Base-by-base conservation (phyloP, 1,140 invertebrate species). In the Brachionus calyciflorus region DNA sequence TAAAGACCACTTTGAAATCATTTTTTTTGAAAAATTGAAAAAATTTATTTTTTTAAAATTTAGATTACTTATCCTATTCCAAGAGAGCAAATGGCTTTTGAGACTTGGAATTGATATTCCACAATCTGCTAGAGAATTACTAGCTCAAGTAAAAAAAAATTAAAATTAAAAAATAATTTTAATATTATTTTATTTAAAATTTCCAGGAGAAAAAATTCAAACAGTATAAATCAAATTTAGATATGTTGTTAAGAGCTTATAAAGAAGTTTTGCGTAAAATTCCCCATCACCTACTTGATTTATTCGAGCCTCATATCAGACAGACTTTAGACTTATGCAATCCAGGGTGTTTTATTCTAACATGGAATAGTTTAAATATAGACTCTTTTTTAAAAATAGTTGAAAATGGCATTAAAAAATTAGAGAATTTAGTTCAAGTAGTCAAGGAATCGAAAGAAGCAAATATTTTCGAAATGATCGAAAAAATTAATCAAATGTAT, bases 291-390 rank as follows among this genome's bases (percentile, higher is more conserved):
- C n/a, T 76, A 7, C 49, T 78, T 55, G 79, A 80, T 6, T 78
- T 85, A 68, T 85, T 84, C 55, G 77, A 78, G 4, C 78, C 81
- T 14, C 83, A 84, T 73, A 80, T 81, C 28, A 79, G 80, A 17
- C 78, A 79, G 79, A 81, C 82, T 7, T 79, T 82, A n/a, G 80
- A 81, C 26, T 81, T 82, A 69, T 79, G 84, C 65, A 82, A 84
- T 57, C 82, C 83, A 14, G 84, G 83, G 3, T 79, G 84, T 12
- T 81, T 76, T 70, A 83, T 82, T 24, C 78, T 85, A 12, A 81
- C 83, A 30, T 85, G 84, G 84, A 84, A 84, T 78, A 84, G 83
- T 78, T 83, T 84, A 81, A 85, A 85, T 80, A 85, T 85, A 69
- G 84, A 85, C 82, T 83, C 83, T 3, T 85, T 84, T 79, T 78